Evolutionary conservation across 2,797 vertebrate species (phyloP), one percentile per base, ranked within the genome.

Genomic region (Myiotriccus ornatus): DNA sequence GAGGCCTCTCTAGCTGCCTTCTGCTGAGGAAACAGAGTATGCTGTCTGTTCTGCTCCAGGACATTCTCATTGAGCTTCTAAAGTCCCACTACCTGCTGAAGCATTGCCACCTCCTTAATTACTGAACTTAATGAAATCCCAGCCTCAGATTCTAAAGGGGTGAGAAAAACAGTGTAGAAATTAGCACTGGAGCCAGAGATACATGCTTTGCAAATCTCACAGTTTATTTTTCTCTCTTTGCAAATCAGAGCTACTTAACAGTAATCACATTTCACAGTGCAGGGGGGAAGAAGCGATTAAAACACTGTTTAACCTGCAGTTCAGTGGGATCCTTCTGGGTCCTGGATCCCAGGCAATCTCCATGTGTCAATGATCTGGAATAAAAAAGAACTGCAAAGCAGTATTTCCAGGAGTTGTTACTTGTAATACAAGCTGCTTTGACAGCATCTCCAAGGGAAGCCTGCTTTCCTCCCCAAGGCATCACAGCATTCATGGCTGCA

Each of bases 171-270:
- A 60, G 34, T 5, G n/a, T 25, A 86, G 70, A 91, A 91, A 63
- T 5, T 15, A 91, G 49, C 52, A 80, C 37, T 50, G 49, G 65
- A 86, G 64, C 41, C 76, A 82, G 2, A 28, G 41, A 39, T 12
- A 39, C 7, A 44, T 76, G 85, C 77, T 96, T 91, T 63, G 80
- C 15, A 91, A 94, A 95, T 94, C 44, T 91, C 76, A 81, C 20
- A 27, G 56, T 97, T 95, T 95, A 97, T 96, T 96, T 39, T 90
- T 79, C 37, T 68, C 47, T 94, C 44, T 57, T 83, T 94, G 89
- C 49, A 82, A 84, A 93, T 94, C 59, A 80, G 56, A 57, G 52
- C 20, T 92, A 78, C n/a, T 93, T 77, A 49, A 79, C 56, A 49
- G 84, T 79, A 84, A 83, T 91, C 80, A 86, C 84, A 80, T 84